A percentile compares a stretch with the other conserved stretches of the same genome.
Conservation (phyloP, 2,113 vertebrate species). For the Poecilia latipinna region DNA sequence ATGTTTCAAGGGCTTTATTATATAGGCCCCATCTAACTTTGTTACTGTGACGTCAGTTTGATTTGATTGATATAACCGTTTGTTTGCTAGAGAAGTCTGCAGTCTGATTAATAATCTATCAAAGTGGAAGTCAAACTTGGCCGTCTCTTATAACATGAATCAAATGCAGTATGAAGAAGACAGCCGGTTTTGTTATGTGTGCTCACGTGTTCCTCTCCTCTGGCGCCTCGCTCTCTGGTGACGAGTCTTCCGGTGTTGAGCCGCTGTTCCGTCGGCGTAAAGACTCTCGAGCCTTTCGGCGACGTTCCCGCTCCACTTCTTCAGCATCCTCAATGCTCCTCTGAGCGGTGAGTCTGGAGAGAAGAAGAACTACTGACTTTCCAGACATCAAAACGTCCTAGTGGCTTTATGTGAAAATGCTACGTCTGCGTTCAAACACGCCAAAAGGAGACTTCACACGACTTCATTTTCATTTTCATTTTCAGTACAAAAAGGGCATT, state of each 20-base stretch:
- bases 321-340: slow-evolving; percentile 90
- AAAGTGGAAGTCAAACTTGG: no score
- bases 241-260: slow-evolving; percentile 35
- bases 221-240: slow-evolving; percentile 35
- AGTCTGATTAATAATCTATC: no score
- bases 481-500: neutral
- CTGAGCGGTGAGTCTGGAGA: slow-evolving; percentile 86
- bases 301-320: slow-evolving; percentile 84
- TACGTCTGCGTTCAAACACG: neutral
- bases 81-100: no score
- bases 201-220: slow-evolving; percentile 63
- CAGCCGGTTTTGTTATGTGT: neutral
- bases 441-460: neutral
- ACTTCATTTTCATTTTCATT: neutral
- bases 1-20: no score
- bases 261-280: slow-evolving; percentile 28
- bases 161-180: no score
- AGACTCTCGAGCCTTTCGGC: slow-evolving; percentile 78
- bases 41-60: no score
- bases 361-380: neutral
- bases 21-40: no score
- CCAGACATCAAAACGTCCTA: neutral
- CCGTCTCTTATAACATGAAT: no score
- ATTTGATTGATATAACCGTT: no score
- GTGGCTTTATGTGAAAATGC: no score